Evolutionary conservation across 2,888 invertebrate species (phyloP).

Genomic region (Argyresthia goedartella): DNA sequence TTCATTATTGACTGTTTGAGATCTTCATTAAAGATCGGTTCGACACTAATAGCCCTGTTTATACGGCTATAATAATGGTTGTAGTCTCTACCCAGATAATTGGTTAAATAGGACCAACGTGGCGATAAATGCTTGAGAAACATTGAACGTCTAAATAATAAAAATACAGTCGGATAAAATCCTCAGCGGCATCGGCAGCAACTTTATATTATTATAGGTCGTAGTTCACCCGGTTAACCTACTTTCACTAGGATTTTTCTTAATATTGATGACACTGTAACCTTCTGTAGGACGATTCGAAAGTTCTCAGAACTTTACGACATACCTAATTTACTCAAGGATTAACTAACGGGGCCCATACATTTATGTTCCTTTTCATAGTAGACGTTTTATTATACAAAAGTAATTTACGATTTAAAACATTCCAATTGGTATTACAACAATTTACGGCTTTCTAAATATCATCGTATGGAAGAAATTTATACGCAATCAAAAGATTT

Average conservation of each 20-base stretch:
- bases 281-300: constrained; percentile 14
- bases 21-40: no score
- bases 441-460: constrained; percentile 15
- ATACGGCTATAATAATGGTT: no score
- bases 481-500: not conserved
- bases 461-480: not conserved
- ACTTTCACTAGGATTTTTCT: constrained; percentile 35
- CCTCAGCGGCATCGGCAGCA: not conserved
- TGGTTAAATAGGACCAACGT: no score
- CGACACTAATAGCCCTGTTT: no score
- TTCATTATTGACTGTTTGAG: no score
- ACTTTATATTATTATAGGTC: constrained; percentile 12
- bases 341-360: constrained; percentile 11
- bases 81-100: no score
- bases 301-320: constrained; percentile 22
- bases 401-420: constrained; percentile 11
- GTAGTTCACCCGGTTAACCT: constrained; percentile 27
- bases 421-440: constrained; percentile 13
- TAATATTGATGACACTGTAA: constrained; percentile 5
- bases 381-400: constrained; percentile 15
- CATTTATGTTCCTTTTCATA: constrained; percentile 14
- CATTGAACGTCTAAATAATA: no score
- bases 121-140: no score
- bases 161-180: no score
- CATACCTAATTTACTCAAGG: constrained; percentile 16